phyloP scores from a whole-genome alignment of 1,140 invertebrate genomes.

The Aphelinus certus region DNA sequence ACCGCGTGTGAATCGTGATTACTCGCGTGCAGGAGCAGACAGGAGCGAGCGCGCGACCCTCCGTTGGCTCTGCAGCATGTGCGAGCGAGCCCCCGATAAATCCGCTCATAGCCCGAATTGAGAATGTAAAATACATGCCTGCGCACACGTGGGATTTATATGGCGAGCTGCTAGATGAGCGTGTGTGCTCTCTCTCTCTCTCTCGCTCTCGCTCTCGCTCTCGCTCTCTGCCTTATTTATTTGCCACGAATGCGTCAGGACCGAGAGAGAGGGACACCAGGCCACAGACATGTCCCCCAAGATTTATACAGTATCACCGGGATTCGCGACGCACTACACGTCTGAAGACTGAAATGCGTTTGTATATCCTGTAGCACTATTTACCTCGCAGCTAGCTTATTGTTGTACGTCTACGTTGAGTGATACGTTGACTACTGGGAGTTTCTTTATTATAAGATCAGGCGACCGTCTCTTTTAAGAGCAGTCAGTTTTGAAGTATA shows the following conservation, averaged over 20 bases:
- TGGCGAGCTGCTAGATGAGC: not conserved
- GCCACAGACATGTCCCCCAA: not conserved
- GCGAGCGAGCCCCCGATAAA: not conserved
- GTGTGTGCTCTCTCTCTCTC: not conserved
- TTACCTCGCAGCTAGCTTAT: too few species aligned
- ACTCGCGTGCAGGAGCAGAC: too few species aligned
- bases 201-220: too few species aligned
- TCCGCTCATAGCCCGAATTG: conserved; percentile 54
- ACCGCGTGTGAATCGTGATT: conserved; percentile 25
- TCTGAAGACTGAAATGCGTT: not conserved
- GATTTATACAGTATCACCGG: conserved; percentile 20
- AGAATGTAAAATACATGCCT: conserved; percentile 57
- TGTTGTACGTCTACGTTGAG: too few species aligned
- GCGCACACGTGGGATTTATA: conserved; percentile 13
- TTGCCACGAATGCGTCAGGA: not conserved
- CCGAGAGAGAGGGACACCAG: not conserved
- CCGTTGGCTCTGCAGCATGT: not conserved
- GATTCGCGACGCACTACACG: not conserved
- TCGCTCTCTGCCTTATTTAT: conserved; percentile 10
- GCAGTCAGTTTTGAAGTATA: too few species aligned
- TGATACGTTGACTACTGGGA: too few species aligned
- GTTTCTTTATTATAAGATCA: too few species aligned
- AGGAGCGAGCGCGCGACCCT: too few species aligned
- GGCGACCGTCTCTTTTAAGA: too few species aligned
- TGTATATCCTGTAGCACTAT: not conserved